Evolutionary conservation across 2,797 vertebrate species (phyloP).

Genomic region (Hydrolagus colliei): DNA sequence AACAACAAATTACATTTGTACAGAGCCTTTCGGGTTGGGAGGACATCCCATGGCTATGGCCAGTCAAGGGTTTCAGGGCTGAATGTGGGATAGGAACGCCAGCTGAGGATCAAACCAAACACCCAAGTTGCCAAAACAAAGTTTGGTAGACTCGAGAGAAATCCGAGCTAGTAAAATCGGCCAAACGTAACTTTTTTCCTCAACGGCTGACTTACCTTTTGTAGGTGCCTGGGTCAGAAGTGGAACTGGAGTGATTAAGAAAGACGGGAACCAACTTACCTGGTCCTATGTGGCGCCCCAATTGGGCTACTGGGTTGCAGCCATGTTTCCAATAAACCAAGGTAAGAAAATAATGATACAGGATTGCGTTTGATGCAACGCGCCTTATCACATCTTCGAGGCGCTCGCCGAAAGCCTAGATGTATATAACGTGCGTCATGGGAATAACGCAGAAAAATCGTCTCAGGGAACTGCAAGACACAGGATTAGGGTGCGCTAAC

Average conservation of each 20-base stretch:
- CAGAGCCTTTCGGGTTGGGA: too few species aligned
- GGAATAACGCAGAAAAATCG: too few species aligned
- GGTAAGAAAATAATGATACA: conserved; percentile 43
- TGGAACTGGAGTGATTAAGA: conserved; percentile 83
- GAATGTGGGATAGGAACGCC: not conserved
- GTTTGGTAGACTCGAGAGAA: not conserved
- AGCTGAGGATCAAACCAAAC: too few species aligned
- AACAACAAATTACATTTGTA: too few species aligned
- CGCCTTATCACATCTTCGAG: not conserved
- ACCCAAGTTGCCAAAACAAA: too few species aligned
- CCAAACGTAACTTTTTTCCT: not conserved
- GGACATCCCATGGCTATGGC: too few species aligned
- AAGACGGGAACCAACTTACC: conserved; percentile 77
- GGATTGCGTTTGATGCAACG: conserved; percentile 4
- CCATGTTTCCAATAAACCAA: conserved; percentile 72
- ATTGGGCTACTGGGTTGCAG: conserved; percentile 89
- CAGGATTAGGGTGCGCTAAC: too few species aligned
- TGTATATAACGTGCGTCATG: too few species aligned
- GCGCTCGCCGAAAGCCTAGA: not conserved
- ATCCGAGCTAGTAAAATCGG: not conserved
- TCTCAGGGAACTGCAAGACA: too few species aligned
- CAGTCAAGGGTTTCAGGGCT: not conserved
- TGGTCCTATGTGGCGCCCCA: conserved; percentile 82
- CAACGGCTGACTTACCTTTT: not conserved
- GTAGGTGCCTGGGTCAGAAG: conserved; percentile 85